Percentiles rank a stretch among this genome's conserved stretches.
phyloP scores from a whole-genome alignment of 2,113 vertebrate species.

The Chiloscyllium plagiosum region DNA sequence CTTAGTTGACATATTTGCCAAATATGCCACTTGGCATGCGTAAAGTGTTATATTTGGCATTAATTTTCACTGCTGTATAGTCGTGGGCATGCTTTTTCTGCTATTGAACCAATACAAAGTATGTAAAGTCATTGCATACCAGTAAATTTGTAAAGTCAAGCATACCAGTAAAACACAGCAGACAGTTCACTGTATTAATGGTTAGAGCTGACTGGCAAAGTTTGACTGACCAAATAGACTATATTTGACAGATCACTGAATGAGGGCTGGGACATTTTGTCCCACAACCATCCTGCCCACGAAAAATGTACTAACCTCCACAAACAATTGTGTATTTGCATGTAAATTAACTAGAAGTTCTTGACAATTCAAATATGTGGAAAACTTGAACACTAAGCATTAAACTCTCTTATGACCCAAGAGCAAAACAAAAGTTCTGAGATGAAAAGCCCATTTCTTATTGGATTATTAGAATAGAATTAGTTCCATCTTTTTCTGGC shows the following conservation, averaged over 20 bases:
- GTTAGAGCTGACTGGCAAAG: background rate
- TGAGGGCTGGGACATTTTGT: background rate
- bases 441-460: background rate
- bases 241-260: background rate
- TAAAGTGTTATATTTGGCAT: background rate
- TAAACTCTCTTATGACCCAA: background rate
- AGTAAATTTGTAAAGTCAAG: background rate
- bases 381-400: background rate
- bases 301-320: background rate
- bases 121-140: too few species aligned
- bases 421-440: background rate
- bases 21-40: too few species aligned
- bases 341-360: background rate
- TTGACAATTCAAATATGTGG: constrained; percentile 3
- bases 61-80: background rate
- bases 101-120: background rate
- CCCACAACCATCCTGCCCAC: background rate
- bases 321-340: background rate
- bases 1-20: background rate
- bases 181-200: background rate
- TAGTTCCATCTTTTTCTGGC: background rate
- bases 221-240: background rate
- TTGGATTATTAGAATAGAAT: background rate
- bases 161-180: background rate
- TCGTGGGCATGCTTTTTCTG: background rate